Percentiles rank a stretch among this genome's conserved stretches.
Evolutionary conservation across 2,797 vertebrate species (phyloP).

Genomic region (Lateolabrax maculatus): DNA sequence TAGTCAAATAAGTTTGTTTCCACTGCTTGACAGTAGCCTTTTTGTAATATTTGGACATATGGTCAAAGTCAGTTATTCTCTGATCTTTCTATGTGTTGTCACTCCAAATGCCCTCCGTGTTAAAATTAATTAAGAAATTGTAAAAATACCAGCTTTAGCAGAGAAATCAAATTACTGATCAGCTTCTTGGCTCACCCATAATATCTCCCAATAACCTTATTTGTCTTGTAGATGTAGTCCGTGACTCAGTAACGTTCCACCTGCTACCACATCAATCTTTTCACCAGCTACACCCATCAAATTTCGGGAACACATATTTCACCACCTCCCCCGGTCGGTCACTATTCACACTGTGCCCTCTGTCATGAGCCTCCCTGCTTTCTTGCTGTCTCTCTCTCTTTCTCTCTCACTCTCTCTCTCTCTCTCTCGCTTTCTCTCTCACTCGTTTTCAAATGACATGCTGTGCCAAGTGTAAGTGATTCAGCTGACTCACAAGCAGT

Average conservation of each 20-base stretch:
- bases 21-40: not conserved
- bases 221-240: conserved; percentile 3
- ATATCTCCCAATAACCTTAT: conserved; percentile 15
- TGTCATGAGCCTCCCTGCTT: conserved; percentile 42
- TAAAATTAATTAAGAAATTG: not conserved
- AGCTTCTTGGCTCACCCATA: conserved; percentile 6
- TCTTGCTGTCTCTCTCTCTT: conserved; percentile 20
- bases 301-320: conserved; percentile 52
- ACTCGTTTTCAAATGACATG: conserved; percentile 61
- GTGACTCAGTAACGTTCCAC: conserved; percentile 47
- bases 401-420: conserved; percentile 32
- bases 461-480: conserved; percentile 77
- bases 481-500: conserved; percentile 82
- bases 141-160: not conserved
- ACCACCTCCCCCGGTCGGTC: conserved; percentile 39
- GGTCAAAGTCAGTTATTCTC: not conserved
- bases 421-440: conserved; percentile 24
- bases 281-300: conserved; percentile 43
- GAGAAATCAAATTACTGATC: not conserved
- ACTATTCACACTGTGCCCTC: conserved; percentile 43
- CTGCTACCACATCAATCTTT: conserved; percentile 59
- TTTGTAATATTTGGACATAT: not conserved
- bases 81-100: not conserved
- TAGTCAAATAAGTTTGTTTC: not conserved
- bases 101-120: not conserved